Conservation (phyloP, 2,797 vertebrate genomes). For the Oreortyx pictus region DNA sequence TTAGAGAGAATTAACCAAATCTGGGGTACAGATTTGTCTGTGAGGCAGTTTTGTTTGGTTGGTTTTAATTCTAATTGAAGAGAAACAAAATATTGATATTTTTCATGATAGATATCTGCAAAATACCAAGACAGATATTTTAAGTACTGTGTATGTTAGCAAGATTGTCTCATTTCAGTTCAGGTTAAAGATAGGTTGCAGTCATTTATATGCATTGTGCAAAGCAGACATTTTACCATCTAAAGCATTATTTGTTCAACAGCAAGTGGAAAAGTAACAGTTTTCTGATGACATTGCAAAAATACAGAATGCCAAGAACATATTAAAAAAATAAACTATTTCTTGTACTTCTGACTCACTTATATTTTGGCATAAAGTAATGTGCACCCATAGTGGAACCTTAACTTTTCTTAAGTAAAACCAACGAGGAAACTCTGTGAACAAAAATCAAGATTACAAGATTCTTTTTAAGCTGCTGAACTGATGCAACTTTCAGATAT, state of each 20-base stretch:
- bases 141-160: background rate
- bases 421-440: background rate
- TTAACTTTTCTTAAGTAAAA: background rate
- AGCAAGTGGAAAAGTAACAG: background rate
- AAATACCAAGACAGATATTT: background rate
- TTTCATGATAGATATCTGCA: background rate
- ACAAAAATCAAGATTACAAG: background rate
- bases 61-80: background rate
- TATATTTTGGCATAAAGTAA: background rate
- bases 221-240: background rate
- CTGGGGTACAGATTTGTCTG: background rate
- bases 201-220: background rate
- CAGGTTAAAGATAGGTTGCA: background rate
- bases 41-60: rapidly evolving
- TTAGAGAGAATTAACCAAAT: slow-evolving; percentile 22
- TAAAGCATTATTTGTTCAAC: background rate
- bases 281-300: background rate
- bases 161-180: background rate
- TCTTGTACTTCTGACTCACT: background rate
- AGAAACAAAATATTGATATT: slow-evolving; percentile 10
- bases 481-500: background rate
- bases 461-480: background rate
- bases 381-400: background rate
- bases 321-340: background rate
- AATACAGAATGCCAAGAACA: background rate